Base-by-base conservation (phyloP, 1,140 invertebrate species). In the Tribolium madens region DNA sequence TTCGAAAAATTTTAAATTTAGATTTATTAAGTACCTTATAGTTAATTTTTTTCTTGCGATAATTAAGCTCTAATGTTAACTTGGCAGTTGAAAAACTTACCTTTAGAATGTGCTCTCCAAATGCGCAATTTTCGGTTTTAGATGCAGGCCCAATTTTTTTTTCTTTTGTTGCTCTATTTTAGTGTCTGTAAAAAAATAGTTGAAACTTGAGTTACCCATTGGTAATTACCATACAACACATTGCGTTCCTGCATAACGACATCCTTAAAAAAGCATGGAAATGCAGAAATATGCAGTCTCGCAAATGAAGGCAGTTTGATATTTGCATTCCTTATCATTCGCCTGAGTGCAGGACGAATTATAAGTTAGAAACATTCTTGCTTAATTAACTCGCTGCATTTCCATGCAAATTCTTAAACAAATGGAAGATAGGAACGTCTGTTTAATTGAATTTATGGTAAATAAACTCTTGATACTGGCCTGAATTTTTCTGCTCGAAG, bases 311-410 rank as follows among this genome's bases (percentile, higher is more conserved):
- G 21, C 26, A 64, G n/a, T 64, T 64, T 33, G 57, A 64, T 33
- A 64, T 64, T 64, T 64, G 57, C 57, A 64, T 64, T 64, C 52
- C 57, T 64, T 64, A 64, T 64, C 57, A 26, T n/a, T 3, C 21
- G 21, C 10, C 26, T 64, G 36, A 42, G 36, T 42, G 57, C 57
- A 64, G 57, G 18, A 57, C 57, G 26, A 64, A 64, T 64, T 64
- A 64, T 64, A 64, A 64, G 9, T 64, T 64, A 64, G 57, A 64
- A 64, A 64, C 57, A 64, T 64, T 64, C 57, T 33, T 64, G 21
- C 57, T 64, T 64, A 64, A 64, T 64, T 64, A 64, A 64, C 57
- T 64, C 57, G 21, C 57, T 64, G 57, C 57, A 64, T 64, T 64
- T 64, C 57, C 57, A 64, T 64, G 57, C 57, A 64, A 64, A 64